These are phyloP conservation scores for Nycticebus coucang DNA, from an alignment of 2,113 vertebrate species.

Conservation along the genomic window DNA sequence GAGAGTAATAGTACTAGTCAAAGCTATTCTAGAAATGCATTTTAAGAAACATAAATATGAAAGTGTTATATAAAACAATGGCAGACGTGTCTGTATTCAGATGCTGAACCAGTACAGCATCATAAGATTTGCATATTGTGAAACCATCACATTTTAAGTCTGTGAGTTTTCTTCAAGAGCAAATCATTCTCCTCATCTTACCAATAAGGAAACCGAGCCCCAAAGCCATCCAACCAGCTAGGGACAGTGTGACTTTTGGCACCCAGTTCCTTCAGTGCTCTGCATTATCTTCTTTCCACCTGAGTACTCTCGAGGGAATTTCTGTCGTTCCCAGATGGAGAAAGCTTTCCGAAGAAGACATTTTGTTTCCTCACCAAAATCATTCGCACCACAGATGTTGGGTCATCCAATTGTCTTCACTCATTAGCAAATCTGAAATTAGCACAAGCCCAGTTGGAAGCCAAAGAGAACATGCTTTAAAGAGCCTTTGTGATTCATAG, in stretches of 20 bases:
- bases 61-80: background rate
- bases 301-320: background rate
- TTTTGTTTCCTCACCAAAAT: slow-evolving; percentile 28
- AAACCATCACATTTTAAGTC: background rate
- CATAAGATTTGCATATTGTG: background rate
- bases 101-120: background rate
- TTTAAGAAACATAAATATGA: background rate
- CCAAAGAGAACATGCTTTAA: background rate
- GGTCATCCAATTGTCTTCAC: background rate
- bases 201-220: background rate
- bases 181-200: background rate
- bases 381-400: background rate
- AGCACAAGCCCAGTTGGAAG: background rate
- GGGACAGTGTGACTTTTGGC: background rate
- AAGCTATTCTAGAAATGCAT: background rate
- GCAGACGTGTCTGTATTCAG: background rate
- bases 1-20: background rate
- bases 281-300: background rate
- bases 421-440: slow-evolving; percentile 44
- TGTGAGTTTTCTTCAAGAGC: background rate
- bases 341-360: background rate
- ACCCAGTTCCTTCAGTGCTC: background rate
- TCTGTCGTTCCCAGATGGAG: background rate
- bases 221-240: background rate
- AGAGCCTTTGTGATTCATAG: slow-evolving; percentile 13